Base-by-base conservation (phyloP, 2,888 invertebrate species). In the Hydropsyche betteni region DNA sequence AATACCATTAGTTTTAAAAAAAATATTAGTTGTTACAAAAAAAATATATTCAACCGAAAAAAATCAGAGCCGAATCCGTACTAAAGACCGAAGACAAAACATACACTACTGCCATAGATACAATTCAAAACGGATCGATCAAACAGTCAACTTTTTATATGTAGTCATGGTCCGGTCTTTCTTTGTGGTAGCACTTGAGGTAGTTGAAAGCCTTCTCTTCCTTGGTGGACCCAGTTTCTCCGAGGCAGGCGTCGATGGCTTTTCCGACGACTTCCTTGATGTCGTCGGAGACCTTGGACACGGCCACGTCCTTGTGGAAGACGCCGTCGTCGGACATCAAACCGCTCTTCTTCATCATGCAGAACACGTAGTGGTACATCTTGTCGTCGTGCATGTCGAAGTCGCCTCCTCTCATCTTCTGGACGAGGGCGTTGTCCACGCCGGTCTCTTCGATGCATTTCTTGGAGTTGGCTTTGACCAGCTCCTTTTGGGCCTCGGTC, bases 401-500 rank as follows among this genome's bases (percentile, higher is more conserved):
- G 76, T 88, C 87, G 1, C 87, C 87, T 74, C 81, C 81, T 80
- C 87, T 87, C 5, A 87, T 82, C 78, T 87, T 87, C 81, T 84
- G 85, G 50, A 88, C 85, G 0, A 86, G 81, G 36, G 83, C 83
- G 68, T 85, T 86, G 4, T 87, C 86, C 6, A 77, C 85, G 75
- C 86, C 85, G 36, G 86, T 83, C 81, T 88, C 87, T 0, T 81
- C 76, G 10, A 86, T 81, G 78, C 88, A 88, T 74, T 86, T 86
- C 0, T 84, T 78, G 79, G 82, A 84, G 79, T 87, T 87, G 75
- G 86, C 86, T 83, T 85, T 86, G 12, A 87, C 81, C 64, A 86
- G 86, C 77, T 87, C 86, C 75, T 86, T 87, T 80, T 87, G 87
- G 76, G 87, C 87, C 24, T 87, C 86, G 0, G 86, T 86, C 34